phyloP scores from a whole-genome alignment of 2,113 vertebrate genomes.

The Micromys minutus region DNA sequence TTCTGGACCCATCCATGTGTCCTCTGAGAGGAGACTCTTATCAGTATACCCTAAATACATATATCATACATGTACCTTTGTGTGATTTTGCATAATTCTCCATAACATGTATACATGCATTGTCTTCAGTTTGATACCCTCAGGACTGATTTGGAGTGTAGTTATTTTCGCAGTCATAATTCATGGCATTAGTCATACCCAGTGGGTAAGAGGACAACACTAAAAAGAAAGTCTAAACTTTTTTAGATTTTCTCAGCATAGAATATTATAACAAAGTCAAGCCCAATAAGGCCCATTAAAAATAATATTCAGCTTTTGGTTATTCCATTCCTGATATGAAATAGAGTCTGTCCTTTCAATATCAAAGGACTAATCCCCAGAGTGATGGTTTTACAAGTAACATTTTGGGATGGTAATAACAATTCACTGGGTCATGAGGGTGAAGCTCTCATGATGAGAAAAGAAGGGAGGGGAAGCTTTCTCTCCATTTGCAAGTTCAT shows the following conservation, averaged over 20 bases:
- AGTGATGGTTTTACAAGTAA: neutral
- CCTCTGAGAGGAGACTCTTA: neutral
- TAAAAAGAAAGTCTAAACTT: neutral
- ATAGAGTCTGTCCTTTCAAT: neutral
- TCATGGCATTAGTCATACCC: neutral
- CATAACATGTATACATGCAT: too few species aligned
- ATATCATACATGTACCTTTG: neutral
- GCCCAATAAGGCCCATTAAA: neutral
- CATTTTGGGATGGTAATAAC: neutral
- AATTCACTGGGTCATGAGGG: neutral
- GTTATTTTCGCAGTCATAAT: neutral
- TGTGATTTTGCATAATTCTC: neutral
- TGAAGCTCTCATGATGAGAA: neutral
- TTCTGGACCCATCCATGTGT: fast-evolving
- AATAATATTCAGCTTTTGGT: neutral
- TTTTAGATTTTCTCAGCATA: neutral
- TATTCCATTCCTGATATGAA: neutral
- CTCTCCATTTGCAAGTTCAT: neutral
- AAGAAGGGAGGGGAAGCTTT: neutral
- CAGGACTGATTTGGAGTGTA: neutral
- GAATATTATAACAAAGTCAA: neutral
- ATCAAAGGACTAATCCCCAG: neutral
- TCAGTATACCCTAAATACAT: neutral
- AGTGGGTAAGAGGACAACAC: neutral
- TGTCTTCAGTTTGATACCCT: neutral